These are phyloP conservation scores for Cheirogaleus major DNA, from an alignment of 2,797 vertebrate genomes.

Conservation along the genomic window DNA sequence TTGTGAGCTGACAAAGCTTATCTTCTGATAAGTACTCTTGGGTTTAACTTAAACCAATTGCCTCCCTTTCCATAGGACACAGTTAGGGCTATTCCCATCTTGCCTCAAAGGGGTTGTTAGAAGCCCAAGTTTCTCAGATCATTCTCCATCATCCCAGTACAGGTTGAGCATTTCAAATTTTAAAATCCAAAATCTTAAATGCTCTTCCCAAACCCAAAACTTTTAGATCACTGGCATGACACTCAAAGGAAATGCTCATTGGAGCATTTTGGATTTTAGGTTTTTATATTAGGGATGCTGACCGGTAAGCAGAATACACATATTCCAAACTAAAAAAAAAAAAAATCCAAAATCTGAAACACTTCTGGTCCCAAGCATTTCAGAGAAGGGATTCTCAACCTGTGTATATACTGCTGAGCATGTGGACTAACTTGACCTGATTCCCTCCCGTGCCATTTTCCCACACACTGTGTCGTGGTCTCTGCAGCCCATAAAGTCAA, in stretches of 20 bases:
- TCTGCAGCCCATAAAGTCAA: background rate
- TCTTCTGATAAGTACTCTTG: background rate
- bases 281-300: background rate
- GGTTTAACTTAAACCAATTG: background rate
- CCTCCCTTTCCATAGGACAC: background rate
- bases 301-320: background rate
- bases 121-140: background rate
- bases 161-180: background rate
- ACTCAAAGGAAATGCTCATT: background rate
- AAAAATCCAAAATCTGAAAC: background rate
- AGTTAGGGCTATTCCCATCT: background rate
- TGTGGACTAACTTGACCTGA: background rate
- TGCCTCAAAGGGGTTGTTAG: too few species aligned
- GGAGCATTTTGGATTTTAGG: background rate
- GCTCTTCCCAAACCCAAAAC: background rate
- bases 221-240: background rate
- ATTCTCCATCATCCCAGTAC: background rate
- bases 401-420: background rate
- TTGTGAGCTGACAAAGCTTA: background rate
- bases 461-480: too few species aligned
- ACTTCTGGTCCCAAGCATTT: background rate
- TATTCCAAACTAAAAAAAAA: background rate
- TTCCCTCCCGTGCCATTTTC: background rate
- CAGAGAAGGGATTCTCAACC: background rate
- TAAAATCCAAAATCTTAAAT: background rate